phyloP scores from a whole-genome alignment of 2,888 invertebrate species.

The Apamea crenata region DNA sequence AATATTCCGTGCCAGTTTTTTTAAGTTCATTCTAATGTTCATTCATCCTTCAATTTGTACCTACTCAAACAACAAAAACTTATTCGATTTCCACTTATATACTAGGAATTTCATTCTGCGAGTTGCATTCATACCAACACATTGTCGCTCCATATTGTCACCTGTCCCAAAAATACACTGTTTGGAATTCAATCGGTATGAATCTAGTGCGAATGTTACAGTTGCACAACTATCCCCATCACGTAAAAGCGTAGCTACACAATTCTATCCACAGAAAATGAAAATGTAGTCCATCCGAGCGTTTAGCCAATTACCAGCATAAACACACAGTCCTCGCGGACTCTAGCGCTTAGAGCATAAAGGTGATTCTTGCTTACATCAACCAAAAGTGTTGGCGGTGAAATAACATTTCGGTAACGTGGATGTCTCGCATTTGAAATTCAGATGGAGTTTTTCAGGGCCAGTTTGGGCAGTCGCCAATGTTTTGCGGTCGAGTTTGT shows the following conservation, averaged over 20 bases:
- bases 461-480: slow-evolving; percentile 80
- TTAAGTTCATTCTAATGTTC: background rate
- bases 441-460: slow-evolving; percentile 81
- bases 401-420: slow-evolving; percentile 75
- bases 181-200: slow-evolving; percentile 21
- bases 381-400: slow-evolving; percentile 60
- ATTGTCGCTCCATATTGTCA: background rate
- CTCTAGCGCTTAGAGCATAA: slow-evolving; percentile 47
- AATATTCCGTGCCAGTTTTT: background rate
- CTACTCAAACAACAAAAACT: background rate
- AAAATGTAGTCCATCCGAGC: slow-evolving; percentile 77
- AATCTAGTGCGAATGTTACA: slow-evolving; percentile 25
- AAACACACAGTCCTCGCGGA: slow-evolving; percentile 46
- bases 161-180: slow-evolving; percentile 5
- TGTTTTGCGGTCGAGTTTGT: slow-evolving; percentile 79
- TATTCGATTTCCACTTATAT: background rate
- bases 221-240: slow-evolving; percentile 59
- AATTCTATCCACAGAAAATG: slow-evolving; percentile 73
- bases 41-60: too few relatives aligned
- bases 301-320: slow-evolving; percentile 77
- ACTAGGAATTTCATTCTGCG: background rate
- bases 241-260: slow-evolving; percentile 65
- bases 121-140: background rate
- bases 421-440: slow-evolving; percentile 79
- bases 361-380: slow-evolving; percentile 54